Evolutionary conservation across 2,113 vertebrate species (phyloP).

Genomic region (Carassius carassius): DNA sequence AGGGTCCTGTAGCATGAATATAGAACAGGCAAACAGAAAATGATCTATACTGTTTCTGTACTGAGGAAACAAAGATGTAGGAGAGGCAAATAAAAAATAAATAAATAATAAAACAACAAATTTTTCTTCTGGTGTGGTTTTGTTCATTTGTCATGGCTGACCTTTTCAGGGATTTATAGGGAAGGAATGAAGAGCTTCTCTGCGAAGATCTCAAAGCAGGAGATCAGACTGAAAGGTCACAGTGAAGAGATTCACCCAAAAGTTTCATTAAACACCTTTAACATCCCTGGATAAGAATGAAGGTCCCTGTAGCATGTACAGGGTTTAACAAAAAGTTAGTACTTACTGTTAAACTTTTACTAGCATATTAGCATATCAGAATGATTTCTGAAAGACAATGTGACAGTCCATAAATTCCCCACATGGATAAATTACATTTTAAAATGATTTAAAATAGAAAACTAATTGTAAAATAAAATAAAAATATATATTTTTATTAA

Average conservation of each 20-base stretch:
- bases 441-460: too few relatives aligned
- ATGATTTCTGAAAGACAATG: too few relatives aligned
- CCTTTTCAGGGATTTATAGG: conserved; percentile 24
- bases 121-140: conserved; percentile 3
- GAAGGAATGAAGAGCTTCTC: neutral
- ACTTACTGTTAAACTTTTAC: too few relatives aligned
- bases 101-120: too few relatives aligned
- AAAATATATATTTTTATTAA: too few relatives aligned
- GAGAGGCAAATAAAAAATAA: neutral
- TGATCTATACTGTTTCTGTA: neutral
- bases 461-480: too few relatives aligned
- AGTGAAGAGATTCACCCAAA: neutral
- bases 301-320: neutral
- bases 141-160: neutral
- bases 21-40: conserved; percentile 8
- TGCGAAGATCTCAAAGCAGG: neutral
- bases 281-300: neutral
- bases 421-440: too few relatives aligned
- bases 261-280: conserved; percentile 11
- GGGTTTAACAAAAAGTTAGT: neutral
- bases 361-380: too few relatives aligned
- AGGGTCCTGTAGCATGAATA: neutral
- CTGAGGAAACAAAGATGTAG: neutral
- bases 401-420: too few relatives aligned
- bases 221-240: conserved; percentile 34